A percentile compares a stretch with the other conserved stretches of the same genome.
Evolutionary conservation across 1,140 invertebrate species (phyloP).

Genomic region (Cydia splendana): DNA sequence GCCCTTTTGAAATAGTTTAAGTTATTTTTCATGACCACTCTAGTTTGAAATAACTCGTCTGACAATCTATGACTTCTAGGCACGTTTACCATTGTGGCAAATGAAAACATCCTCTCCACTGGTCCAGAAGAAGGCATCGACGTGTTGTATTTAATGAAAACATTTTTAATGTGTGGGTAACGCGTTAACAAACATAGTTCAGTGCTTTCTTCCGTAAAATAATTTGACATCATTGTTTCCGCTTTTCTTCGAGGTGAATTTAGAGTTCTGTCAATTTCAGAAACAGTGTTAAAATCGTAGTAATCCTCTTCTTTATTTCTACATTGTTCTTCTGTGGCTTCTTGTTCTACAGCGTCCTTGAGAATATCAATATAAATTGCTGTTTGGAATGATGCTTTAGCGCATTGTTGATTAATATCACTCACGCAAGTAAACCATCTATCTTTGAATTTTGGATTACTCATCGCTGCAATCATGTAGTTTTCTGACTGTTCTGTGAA

Average conservation of each 20-base stretch:
- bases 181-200: conserved; percentile 36
- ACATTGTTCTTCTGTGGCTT: conserved; percentile 32
- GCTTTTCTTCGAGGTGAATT: conserved; percentile 37
- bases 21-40: conserved; percentile 39
- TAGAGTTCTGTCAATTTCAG: conserved; percentile 35
- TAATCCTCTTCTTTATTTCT: conserved; percentile 37
- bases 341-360: background rate
- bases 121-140: conserved; percentile 36
- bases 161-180: conserved; percentile 40
- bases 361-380: too few species aligned
- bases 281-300: conserved; percentile 38
- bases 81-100: conserved; percentile 39
- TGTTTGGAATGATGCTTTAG: too few species aligned
- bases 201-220: conserved; percentile 34
- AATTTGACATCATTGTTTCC: conserved; percentile 33
- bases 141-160: conserved; percentile 40
- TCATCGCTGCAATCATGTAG: too few species aligned
- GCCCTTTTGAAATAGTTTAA: conserved; percentile 26
- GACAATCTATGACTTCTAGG: conserved; percentile 39
- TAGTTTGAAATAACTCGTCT: conserved; percentile 37
- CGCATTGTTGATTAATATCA: too few species aligned
- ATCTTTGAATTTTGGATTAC: conserved; percentile 32
- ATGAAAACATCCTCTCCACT: conserved; percentile 37
- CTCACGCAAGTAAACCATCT: conserved; percentile 34
- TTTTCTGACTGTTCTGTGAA: background rate